Conservation (phyloP, 1,140 invertebrate species). For the Teleopsis dalmanni region DNA sequence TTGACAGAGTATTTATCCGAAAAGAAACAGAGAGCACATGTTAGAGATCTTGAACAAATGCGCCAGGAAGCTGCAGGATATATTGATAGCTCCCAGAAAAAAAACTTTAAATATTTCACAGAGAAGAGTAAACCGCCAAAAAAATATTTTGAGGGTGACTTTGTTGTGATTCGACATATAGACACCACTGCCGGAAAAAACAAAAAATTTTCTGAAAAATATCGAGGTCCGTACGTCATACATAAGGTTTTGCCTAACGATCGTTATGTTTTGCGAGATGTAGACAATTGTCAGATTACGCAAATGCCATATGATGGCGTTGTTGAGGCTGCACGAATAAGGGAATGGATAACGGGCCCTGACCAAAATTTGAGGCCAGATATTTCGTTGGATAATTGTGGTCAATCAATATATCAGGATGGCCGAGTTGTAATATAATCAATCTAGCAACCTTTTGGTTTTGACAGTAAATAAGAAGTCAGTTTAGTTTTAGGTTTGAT, state of each 20-base stretch:
- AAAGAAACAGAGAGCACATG: neutral
- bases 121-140: neutral
- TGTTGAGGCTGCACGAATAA: too few species aligned
- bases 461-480: too few species aligned
- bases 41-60: neutral
- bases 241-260: slow-evolving; percentile 18
- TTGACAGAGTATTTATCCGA: neutral
- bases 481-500: too few species aligned
- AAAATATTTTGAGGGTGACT: neutral
- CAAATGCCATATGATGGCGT: slow-evolving; percentile 22
- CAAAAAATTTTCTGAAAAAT: neutral
- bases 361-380: too few species aligned
- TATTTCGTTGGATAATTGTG: too few species aligned
- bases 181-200: neutral
- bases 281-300: slow-evolving; percentile 17
- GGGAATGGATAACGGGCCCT: too few species aligned
- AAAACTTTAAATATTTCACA: neutral
- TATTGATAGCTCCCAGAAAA: neutral
- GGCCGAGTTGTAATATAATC: too few species aligned
- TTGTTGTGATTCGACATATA: neutral
- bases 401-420: too few species aligned
- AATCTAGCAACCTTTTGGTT: too few species aligned
- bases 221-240: slow-evolving; percentile 23
- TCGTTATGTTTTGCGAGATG: slow-evolving; percentile 20
- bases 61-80: neutral